Percentiles rank a stretch among this genome's conserved stretches.
Evolutionary conservation across 2,888 invertebrate genomes (phyloP).

Genomic region (Cataglyphis altisquamis): DNA sequence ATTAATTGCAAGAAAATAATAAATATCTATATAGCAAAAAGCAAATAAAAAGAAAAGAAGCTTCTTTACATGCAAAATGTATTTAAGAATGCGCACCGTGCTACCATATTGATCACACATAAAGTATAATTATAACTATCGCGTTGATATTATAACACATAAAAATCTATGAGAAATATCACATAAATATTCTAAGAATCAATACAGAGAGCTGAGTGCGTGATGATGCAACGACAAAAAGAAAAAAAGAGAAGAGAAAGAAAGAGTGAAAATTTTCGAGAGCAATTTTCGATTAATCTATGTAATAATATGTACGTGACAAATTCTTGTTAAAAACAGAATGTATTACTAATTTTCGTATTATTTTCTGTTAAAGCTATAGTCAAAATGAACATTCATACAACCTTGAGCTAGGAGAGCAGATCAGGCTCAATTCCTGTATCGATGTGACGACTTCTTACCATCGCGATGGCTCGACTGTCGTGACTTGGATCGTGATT

Average conservation of each 20-base stretch:
- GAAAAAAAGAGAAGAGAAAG: neutral
- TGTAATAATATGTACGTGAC: neutral
- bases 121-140: constrained; percentile 3
- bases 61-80: neutral
- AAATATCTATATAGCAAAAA: neutral
- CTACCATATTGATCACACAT: neutral
- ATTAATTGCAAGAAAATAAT: constrained; percentile 2
- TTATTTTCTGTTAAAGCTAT: constrained; percentile 56
- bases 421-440: constrained; percentile 82
- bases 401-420: constrained; percentile 76
- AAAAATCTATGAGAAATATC: constrained; percentile 5
- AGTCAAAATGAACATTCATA: constrained; percentile 73
- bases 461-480: constrained; percentile 83
- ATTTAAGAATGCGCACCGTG: neutral
- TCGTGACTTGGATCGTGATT: constrained; percentile 80
- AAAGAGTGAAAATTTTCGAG: neutral
- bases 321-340: constrained; percentile 17
- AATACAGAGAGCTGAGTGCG: neutral
- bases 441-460: constrained; percentile 85
- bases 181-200: neutral
- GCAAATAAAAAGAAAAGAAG: neutral
- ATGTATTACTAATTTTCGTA: constrained; percentile 7
- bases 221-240: neutral
- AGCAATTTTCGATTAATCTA: neutral
- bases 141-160: neutral